Base-by-base conservation (phyloP, 2,797 vertebrate genomes). In the Hydrolagus colliei region DNA sequence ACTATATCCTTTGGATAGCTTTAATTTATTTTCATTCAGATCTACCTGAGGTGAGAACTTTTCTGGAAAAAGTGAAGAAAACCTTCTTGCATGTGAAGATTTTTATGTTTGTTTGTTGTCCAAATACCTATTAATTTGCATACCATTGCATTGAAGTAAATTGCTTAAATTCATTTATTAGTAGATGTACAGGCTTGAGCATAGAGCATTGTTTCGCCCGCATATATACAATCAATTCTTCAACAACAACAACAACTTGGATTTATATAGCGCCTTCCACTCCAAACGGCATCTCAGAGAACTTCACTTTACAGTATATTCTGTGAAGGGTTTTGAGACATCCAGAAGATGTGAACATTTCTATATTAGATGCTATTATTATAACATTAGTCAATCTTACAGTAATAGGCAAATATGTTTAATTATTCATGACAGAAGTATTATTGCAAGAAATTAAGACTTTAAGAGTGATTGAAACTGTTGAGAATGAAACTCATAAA, bases 351-450 rank as follows among this genome's bases (percentile, higher is more conserved):
- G 27, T 27, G 27, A 27, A 27, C 0, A 27, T 27, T 27, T 27
- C 27, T 27, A 27, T 27, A 27, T 27, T 27, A 27, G 27, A 27
- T 27, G 27, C 27, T 27, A 27, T 27, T 27, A 27, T 27, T 90
- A 90, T 90, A 89, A 89, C 88, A 22, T 88, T 91, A 90, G 88
- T 88, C 89, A 89, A 90, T 90, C 89, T 91, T 91, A 91, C 89
- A 92, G 89, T 4, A 4, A 90, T 88, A 90, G 88, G 89, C 89
- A 91, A 90, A 91, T 92, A 90, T 0, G 18, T 91, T 92, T 92
- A 93, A 93, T 93, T 92, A 93, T 93, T 93, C 89, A 93, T 93
- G 90, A 89, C 89, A 92, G 91, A 89, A 92, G 88, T 90, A 93
- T 91, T 91, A 92, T 91, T 91, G 88, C 89, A 90, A 91, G 89